A percentile compares a stretch with the other conserved stretches of the same genome.
phyloP scores from a whole-genome alignment of 2,888 invertebrate species.

The Aromia moschata region DNA sequence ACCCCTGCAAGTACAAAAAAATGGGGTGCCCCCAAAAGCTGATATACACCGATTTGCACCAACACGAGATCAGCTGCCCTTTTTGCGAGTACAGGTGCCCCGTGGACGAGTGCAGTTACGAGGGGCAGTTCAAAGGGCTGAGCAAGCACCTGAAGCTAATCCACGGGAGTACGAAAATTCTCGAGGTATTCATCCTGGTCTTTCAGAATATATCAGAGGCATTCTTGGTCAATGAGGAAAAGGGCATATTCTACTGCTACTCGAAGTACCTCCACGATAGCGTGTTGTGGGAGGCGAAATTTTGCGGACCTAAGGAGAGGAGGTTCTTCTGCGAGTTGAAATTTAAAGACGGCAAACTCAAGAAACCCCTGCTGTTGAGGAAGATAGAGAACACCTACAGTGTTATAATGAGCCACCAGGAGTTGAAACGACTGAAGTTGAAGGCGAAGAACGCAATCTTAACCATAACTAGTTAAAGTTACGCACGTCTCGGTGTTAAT shows the following conservation, averaged over 20 bases:
- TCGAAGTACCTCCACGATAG: slow-evolving; percentile 32
- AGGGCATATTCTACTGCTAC: slow-evolving; percentile 49
- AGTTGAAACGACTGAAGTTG: slow-evolving; percentile 49
- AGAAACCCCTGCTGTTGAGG: slow-evolving; percentile 42
- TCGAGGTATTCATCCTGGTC: slow-evolving; percentile 42
- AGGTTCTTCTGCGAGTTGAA: slow-evolving; percentile 50
- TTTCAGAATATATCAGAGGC: slow-evolving; percentile 50
- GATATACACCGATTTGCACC: slow-evolving; percentile 41
- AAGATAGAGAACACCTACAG: slow-evolving; percentile 42
- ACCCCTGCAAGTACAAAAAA: slow-evolving; percentile 46
- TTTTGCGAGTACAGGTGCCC: slow-evolving; percentile 52
- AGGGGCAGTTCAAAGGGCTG: slow-evolving; percentile 43
- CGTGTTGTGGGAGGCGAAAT: slow-evolving; percentile 47
- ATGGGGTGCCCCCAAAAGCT: slow-evolving; percentile 49
- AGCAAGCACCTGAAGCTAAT: slow-evolving; percentile 48
- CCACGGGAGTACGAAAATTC: slow-evolving; percentile 49
- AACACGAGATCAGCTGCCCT: slow-evolving; percentile 47
- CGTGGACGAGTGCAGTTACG: slow-evolving; percentile 42
- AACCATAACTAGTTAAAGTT: slow-evolving; percentile 43
- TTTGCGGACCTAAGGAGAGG: slow-evolving; percentile 49
- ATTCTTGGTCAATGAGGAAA: slow-evolving; percentile 45
- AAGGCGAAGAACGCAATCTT: slow-evolving; percentile 52
- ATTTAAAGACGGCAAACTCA: slow-evolving; percentile 47
- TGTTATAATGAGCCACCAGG: slow-evolving; percentile 40
- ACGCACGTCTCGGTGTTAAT: not conserved